phyloP scores from a whole-genome alignment of 2,888 invertebrate genomes.

The Oscheius sp. region DNA sequence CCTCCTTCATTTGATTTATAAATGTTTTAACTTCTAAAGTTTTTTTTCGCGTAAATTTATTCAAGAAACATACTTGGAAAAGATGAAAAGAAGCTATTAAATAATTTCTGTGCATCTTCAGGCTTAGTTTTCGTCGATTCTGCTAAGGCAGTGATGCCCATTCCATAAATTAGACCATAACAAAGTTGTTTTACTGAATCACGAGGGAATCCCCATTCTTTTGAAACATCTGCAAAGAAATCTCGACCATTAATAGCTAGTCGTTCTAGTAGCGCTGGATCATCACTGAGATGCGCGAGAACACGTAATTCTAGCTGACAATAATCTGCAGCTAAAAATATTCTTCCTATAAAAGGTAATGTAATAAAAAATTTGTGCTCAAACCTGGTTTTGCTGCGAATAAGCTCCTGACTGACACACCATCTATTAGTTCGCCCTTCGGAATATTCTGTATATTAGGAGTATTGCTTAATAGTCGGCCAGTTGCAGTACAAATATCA shows the following conservation, averaged over 20 bases:
- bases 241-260: slow-evolving; percentile 36
- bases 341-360: slow-evolving; percentile 29
- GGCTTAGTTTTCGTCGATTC: slow-evolving; percentile 83
- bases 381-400: slow-evolving; percentile 34
- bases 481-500: slow-evolving; percentile 59
- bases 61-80: slow-evolving; percentile 79
- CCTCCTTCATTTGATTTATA: slow-evolving; percentile 75
- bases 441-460: slow-evolving; percentile 92
- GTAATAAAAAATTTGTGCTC: too few relatives aligned
- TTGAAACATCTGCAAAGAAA: slow-evolving; percentile 41
- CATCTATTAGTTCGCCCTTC: slow-evolving; percentile 75
- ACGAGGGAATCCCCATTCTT: slow-evolving; percentile 74
- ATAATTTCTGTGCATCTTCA: slow-evolving; percentile 79
- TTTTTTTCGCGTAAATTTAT: not conserved
- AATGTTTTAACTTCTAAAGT: slow-evolving; percentile 77
- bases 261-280: slow-evolving; percentile 72
- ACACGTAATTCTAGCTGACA: slow-evolving; percentile 93
- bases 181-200: slow-evolving; percentile 72
- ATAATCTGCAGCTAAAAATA: slow-evolving; percentile 90
- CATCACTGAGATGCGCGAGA: slow-evolving; percentile 87
- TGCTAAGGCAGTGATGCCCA: slow-evolving; percentile 84
- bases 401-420: slow-evolving; percentile 31
- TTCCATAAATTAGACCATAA: slow-evolving; percentile 85
- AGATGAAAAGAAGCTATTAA: slow-evolving; percentile 79
- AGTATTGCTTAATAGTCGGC: slow-evolving; percentile 88